A percentile compares a stretch with the other conserved stretches of the same genome.
These are phyloP conservation scores for Conistra vaccinii DNA, from an alignment of 2,888 invertebrate species.

Conservation along the genomic window DNA sequence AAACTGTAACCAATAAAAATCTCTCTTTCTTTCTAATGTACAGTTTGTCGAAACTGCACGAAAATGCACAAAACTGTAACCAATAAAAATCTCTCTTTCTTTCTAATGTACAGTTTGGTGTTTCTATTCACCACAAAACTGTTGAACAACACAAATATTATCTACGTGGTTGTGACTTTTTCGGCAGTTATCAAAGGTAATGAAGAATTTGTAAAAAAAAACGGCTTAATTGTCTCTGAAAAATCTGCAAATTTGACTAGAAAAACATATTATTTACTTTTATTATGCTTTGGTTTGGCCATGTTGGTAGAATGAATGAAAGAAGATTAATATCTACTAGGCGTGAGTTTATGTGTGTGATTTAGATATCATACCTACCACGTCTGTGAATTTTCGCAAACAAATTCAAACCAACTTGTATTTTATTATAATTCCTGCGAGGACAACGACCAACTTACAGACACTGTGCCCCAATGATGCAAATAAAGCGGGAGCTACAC, in stretches of 20 bases:
- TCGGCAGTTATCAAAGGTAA: not conserved
- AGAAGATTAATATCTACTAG: not conserved
- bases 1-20: slow-evolving; percentile 4
- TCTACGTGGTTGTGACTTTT: not conserved
- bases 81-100: slow-evolving; percentile 1
- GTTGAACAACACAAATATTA: not conserved
- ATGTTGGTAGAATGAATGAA: not conserved
- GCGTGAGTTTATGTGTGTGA: not conserved
- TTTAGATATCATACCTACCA: not conserved
- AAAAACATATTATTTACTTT: slow-evolving; percentile 13
- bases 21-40: not conserved
- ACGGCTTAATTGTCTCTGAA: not conserved
- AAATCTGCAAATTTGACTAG: slow-evolving; percentile 1
- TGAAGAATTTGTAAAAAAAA: slow-evolving; percentile 1
- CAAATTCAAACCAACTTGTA: slow-evolving; percentile 2
- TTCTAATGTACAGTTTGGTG: not conserved
- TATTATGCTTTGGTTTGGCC: slow-evolving; percentile 4
- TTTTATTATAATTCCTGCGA: not conserved
- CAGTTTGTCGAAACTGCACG: too few species aligned
- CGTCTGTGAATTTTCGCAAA: not conserved
- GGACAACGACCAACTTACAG: slow-evolving; percentile 22
- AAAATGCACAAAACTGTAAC: too few species aligned
- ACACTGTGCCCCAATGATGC: slow-evolving; percentile 47
- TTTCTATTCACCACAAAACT: not conserved
- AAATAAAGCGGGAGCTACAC: slow-evolving; percentile 35